A percentile compares a stretch with the other conserved stretches of the same genome.
phyloP scores from a whole-genome alignment of 2,888 invertebrate species.

The Alsophila aescularia region DNA sequence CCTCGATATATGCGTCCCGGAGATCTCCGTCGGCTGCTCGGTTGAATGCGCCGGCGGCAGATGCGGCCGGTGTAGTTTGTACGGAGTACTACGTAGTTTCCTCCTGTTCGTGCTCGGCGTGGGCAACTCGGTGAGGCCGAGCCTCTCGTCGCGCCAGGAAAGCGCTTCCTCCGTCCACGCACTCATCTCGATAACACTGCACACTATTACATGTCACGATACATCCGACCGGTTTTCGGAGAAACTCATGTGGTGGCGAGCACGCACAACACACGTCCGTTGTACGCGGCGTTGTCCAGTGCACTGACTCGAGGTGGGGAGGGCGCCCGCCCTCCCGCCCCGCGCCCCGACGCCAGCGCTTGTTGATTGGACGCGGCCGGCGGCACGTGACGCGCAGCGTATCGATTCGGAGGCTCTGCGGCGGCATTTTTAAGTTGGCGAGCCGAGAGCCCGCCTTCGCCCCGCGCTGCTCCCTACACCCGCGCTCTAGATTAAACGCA shows the following conservation, averaged over 20 bases:
- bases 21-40: slow-evolving; percentile 77
- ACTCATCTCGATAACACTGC: slow-evolving; percentile 72
- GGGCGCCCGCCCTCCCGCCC: slow-evolving; percentile 44
- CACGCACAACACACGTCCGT: slow-evolving; percentile 55
- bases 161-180: slow-evolving; percentile 81
- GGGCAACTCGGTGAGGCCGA: slow-evolving; percentile 72
- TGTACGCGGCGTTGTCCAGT: slow-evolving; percentile 58
- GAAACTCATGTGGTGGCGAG: slow-evolving; percentile 56
- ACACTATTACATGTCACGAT: slow-evolving; percentile 76
- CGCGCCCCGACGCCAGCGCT: slow-evolving; percentile 58
- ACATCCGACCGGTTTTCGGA: slow-evolving; percentile 76
- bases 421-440: slow-evolving; percentile 92
- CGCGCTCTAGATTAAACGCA: slow-evolving; percentile 52
- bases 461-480: slow-evolving; percentile 72
- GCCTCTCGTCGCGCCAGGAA: slow-evolving; percentile 78
- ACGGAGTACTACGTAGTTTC: slow-evolving; percentile 86
- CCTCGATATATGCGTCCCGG: slow-evolving; percentile 91
- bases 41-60: slow-evolving; percentile 76
- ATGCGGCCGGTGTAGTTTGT: slow-evolving; percentile 88
- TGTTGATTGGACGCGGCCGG: slow-evolving; percentile 78
- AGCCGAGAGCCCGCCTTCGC: slow-evolving; percentile 76
- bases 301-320: slow-evolving; percentile 70
- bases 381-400: slow-evolving; percentile 88
- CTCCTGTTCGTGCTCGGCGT: slow-evolving; percentile 75
- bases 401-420: slow-evolving; percentile 92